Evolutionary conservation across 2,797 vertebrate species (phyloP), one percentile per base, ranked within the genome.

Genomic region (Anolis apletophallus): DNA sequence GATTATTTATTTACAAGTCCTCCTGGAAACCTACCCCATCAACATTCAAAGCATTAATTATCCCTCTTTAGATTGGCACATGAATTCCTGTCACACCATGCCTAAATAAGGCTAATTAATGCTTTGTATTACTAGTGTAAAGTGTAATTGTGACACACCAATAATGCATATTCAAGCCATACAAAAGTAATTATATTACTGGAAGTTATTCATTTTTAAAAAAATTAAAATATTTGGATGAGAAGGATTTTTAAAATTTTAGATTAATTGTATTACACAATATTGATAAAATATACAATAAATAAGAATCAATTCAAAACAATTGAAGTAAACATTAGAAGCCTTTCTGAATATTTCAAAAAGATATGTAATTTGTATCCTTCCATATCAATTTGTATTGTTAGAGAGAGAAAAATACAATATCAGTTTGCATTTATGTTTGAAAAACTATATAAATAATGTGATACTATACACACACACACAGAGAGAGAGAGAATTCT

Each of bases 291-390:
- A 0, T 83, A 90, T 57, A 23, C 73, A 12, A 61, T 77, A 91
- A 85, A 3, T 86, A 40, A 1, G 72, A 17, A 0, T 0, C 55
- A 89, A 87, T 88, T 86, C 29, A 87, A 0, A 0, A 73, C 52
- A 64, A 72, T 88, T 17, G 88, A 64, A 83, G 2, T 46, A 87
- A 64, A 88, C 61, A 36, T 34, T 83, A 29, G 26, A n/a, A 84
- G 23, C 3, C 83, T 93, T 90, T 85, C 91, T 73, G 81, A 93
- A 94, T 91, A 92, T 90, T 91, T 93, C 80, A 90, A 91, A 85
- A 84, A 87, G 80, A 92, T 85, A 86, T 29, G 76, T 64, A 85
- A 90, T 90, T 92, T 91, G 71, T 89, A 90, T 94, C 84, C 86
- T 82, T 36, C 19, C 52, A 72, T 54, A 90, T 85, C 85, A 89